Evolutionary conservation across 2,113 vertebrate species (phyloP).

Genomic region (Epinephelus fuscoguttatus): DNA sequence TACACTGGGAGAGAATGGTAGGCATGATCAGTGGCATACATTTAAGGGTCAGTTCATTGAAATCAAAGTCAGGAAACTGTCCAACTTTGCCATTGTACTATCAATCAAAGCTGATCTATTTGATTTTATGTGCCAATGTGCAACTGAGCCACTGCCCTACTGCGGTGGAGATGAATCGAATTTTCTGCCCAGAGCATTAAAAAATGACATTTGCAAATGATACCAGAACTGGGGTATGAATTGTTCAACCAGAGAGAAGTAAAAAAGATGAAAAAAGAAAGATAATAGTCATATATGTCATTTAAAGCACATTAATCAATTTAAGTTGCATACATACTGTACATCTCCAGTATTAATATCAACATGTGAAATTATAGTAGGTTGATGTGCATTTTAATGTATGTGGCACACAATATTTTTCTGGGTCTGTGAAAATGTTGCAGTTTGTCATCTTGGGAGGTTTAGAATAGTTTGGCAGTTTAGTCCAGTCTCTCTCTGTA

Average conservation of each 20-base stretch:
- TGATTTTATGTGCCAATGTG: neutral
- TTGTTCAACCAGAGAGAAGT: neutral
- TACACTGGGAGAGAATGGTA: neutral
- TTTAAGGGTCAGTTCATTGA: neutral
- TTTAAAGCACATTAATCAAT: neutral
- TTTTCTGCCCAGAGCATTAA: neutral
- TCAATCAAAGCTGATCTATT: neutral
- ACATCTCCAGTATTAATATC: neutral
- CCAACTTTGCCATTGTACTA: neutral
- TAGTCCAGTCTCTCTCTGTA: constrained; percentile 7
- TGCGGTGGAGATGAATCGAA: neutral
- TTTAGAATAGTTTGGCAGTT: neutral
- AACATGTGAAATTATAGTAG: neutral
- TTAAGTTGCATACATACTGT: neutral
- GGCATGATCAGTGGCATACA: neutral
- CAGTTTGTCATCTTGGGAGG: neutral
- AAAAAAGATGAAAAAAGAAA: neutral
- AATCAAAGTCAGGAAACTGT: neutral
- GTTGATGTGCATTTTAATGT: constrained; percentile 17
- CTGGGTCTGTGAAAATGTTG: neutral
- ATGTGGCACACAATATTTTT: neutral
- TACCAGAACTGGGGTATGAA: neutral
- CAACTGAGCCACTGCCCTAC: neutral
- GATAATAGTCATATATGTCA: neutral
- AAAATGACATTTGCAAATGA: neutral